Base-by-base conservation (phyloP, 2,113 vertebrate genomes). In the Isurus oxyrinchus region DNA sequence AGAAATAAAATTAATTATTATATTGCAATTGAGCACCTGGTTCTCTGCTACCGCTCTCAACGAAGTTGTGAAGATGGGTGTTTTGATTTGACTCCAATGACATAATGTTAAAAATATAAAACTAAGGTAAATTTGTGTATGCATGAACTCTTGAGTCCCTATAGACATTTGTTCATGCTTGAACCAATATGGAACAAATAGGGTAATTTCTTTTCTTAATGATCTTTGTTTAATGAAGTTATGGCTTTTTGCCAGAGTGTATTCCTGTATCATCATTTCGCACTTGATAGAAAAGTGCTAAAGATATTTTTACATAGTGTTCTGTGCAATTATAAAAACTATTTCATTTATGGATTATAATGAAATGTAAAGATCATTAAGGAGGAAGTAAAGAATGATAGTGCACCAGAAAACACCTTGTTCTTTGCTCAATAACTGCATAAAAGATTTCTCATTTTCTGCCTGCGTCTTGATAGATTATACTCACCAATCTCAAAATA, bases 191-290 rank as follows among this genome's bases (percentile, higher is more conserved):
- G 59, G n/a, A 94, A 94, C 2, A 61, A 94, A 94, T 61, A 44
- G 35, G 55, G 55, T 61, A 13, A 19, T 40, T 94, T 94, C 19
- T 40, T 63, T 94, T 40, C 57, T 40, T 94, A 59, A 61, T 94
- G 40, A 94, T 94, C n/a, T 94, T 94, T 63, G 61, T 94, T n/a
- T 93, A 93, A 59, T 63, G 14, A 94, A 66, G 40, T 94, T 44
- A 94, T 66, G 61, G n/a, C 31, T 66, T 63, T n/a, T 63, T 94
- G 91, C 59, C 91, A 66, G 40, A 94, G 59, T 23, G 14, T 66
- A 16, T 94, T 94, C 35, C 19, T 63, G 57, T 40, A n/a, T 63
- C n/a, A 66, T 94, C 57, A 94, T 66, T 94, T 66, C 66, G 31
- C 8, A 40, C 11, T 94, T 16, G 66, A 44, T 87, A 44, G 84